Evolutionary conservation across 2,888 invertebrate species (phyloP).

Genomic region (Sphaeridia pumilis): DNA sequence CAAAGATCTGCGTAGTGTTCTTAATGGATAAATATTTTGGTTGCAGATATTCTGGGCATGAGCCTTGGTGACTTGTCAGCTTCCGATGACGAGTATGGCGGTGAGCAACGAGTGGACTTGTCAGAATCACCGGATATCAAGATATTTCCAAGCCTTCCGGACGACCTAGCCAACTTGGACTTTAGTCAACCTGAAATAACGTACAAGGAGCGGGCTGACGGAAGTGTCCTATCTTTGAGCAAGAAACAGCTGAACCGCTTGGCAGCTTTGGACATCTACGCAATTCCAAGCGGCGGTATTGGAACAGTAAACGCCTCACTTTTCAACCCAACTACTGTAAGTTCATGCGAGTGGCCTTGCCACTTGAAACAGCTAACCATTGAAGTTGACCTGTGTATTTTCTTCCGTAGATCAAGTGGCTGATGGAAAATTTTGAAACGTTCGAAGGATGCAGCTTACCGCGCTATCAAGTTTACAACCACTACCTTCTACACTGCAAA

Average conservation of each 20-base stretch:
- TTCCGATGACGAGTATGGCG: no score
- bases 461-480: constrained; percentile 66
- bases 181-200: no score
- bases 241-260: constrained; percentile 15
- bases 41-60: no score
- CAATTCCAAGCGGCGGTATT: constrained; percentile 15
- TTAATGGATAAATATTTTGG: no score
- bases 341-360: background rate
- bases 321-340: constrained; percentile 14
- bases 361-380: background rate
- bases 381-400: background rate
- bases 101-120: no score
- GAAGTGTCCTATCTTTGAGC: constrained; percentile 6
- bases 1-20: no score
- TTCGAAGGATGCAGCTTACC: constrained; percentile 50
- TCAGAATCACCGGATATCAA: no score
- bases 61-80: no score
- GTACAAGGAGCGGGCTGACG: background rate
- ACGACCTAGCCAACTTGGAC: no score
- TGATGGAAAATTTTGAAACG: constrained; percentile 50
- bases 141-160: no score
- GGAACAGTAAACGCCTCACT: constrained; percentile 16
- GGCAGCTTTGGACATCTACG: constrained; percentile 14
- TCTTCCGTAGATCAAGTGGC: constrained; percentile 43
- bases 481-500: constrained; percentile 90